phyloP scores from a whole-genome alignment of 2,888 invertebrate genomes.

The Tubiluchus corallicola region DNA sequence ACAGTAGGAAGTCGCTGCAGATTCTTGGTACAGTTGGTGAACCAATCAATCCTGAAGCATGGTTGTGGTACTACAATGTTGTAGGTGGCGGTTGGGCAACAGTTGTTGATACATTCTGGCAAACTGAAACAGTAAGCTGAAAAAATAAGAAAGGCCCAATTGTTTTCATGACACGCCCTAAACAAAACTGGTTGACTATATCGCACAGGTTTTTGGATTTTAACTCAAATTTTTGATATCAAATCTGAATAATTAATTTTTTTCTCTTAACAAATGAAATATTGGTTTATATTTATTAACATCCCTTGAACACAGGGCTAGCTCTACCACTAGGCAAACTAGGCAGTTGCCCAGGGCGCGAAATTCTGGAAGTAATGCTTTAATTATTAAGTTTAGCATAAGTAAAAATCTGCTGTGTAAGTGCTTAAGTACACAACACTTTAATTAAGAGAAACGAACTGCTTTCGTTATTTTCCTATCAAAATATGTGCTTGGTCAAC shows the following conservation, averaged over 20 bases:
- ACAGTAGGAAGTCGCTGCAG: constrained; percentile 43
- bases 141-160: not conserved
- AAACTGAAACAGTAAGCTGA: constrained; percentile 64
- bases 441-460: too few species aligned
- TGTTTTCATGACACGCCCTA: not conserved
- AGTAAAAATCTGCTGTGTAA: too few species aligned
- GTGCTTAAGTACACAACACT: too few species aligned
- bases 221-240: not conserved
- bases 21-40: constrained; percentile 94
- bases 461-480: too few species aligned
- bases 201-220: not conserved
- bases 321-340: too few species aligned
- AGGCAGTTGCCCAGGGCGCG: too few species aligned
- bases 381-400: too few species aligned
- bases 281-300: constrained; percentile 17
- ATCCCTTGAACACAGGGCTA: too few species aligned
- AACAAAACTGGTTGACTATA: not conserved
- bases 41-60: constrained; percentile 95
- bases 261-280: constrained; percentile 4
- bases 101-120: constrained; percentile 97
- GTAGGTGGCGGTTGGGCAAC: constrained; percentile 39
- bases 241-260: not conserved
- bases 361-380: too few species aligned
- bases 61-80: constrained; percentile 71
- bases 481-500: too few species aligned